Base-by-base conservation (phyloP, 2,797 vertebrate species). In the Falco cherrug region DNA sequence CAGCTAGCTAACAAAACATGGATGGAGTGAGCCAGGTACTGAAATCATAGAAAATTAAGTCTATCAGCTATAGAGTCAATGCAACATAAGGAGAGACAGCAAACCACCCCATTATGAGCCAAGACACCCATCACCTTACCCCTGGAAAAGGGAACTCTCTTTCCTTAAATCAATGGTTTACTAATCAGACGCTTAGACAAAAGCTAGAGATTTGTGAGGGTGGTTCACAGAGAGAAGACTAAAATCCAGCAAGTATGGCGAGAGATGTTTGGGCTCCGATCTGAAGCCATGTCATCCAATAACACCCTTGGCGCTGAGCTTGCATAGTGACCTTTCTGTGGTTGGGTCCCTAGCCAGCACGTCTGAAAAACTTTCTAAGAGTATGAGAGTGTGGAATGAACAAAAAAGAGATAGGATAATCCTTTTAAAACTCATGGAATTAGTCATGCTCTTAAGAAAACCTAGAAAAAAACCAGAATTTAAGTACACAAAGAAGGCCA, bases 341-440 rank as follows among this genome's bases (percentile, higher is more conserved):
- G n/a, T 0, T 28, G 19, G 71, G 18, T 82, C 57, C 37, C 21
- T 21, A 80, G 59, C n/a, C 47, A 76, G 35, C 22, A 69, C 5
- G 15, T 64, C 16, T 24, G 41, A 68, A 70, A 91, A 71, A 53
- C 35, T 51, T 63, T 10, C 18, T 10, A 53, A 60, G 9, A 48
- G 11, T 57, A 39, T 3, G 6, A 61, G 6, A 4, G 18, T 5
- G 3, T 12, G 16, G 19, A 73, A 51, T 50, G 8, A 3, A n/a
- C 41, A 28, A 12, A 6, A 45, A n/a, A 17, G 2, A 25, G 16
- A 57, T 5, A 56, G 0, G 0, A 25, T 45, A 79, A 51, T 16
- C 13, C n/a, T 82, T 61, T n/a, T 22, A 65, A 59, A 93, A 22
- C 4, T 35, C 35, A n/a, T 18, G 33, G 11, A 82, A 13, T 51